phyloP scores from a whole-genome alignment of 2,888 invertebrate species.

The Diarsia brunnea region DNA sequence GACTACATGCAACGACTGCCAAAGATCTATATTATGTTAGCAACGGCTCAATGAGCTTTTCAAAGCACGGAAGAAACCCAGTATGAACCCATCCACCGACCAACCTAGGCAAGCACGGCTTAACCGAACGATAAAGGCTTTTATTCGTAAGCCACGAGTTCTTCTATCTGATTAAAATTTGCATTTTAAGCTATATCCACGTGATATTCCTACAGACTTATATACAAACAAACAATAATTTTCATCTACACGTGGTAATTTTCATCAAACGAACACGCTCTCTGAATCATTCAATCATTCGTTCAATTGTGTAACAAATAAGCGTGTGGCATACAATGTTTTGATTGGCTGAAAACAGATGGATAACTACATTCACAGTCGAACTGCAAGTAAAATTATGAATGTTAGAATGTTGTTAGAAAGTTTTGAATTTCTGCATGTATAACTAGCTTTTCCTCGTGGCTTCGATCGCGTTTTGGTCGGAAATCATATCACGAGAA shows the following conservation, averaged over 20 bases:
- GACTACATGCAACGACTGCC: too few relatives aligned
- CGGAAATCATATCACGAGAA: too few relatives aligned
- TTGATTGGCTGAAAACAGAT: constrained; percentile 39
- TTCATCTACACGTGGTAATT: constrained; percentile 3
- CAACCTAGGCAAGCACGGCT: too few relatives aligned
- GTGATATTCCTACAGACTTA: not conserved
- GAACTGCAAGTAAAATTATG: not conserved
- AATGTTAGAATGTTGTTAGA: not conserved
- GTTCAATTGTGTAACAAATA: constrained; percentile 25
- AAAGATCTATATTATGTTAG: too few relatives aligned
- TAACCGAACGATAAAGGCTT: too few relatives aligned
- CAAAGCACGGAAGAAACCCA: too few relatives aligned
- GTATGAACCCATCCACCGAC: too few relatives aligned
- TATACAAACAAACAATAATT: constrained; percentile 1
- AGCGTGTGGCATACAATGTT: constrained; percentile 19
- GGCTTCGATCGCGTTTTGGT: too few relatives aligned
- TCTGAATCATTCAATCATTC: constrained; percentile 28
- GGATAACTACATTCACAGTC: constrained; percentile 5
- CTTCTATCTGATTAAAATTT: too few relatives aligned
- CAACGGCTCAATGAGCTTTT: too few relatives aligned
- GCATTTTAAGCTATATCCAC: not conserved
- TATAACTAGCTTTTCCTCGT: too few relatives aligned
- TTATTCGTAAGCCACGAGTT: too few relatives aligned
- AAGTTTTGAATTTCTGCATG: not conserved
- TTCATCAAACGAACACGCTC: constrained; percentile 18